Conservation (phyloP, 1,140 invertebrate genomes). For the Drosophila lini region DNA sequence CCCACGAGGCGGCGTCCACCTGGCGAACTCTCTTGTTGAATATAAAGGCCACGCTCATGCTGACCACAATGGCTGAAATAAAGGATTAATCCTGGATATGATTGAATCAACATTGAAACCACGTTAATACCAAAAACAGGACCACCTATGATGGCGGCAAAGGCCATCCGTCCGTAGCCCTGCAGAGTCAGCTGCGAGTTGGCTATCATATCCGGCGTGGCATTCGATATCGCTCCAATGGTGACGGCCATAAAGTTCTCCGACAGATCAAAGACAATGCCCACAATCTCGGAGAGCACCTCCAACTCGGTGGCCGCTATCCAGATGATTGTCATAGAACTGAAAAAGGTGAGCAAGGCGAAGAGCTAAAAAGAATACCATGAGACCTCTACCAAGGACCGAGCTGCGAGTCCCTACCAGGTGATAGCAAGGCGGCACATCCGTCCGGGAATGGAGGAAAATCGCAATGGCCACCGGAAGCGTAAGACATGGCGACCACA, state of each 20-base stretch:
- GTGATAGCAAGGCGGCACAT: constrained; percentile 53
- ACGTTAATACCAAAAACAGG: constrained; percentile 46
- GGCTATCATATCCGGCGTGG: constrained; percentile 42
- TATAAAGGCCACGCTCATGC: constrained; percentile 38
- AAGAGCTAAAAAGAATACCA: constrained; percentile 30
- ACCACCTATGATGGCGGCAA: constrained; percentile 46
- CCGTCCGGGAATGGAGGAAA: constrained; percentile 46
- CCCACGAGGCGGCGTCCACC: constrained; percentile 13
- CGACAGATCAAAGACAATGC: constrained; percentile 34
- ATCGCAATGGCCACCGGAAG: constrained; percentile 44
- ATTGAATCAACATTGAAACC: neutral
- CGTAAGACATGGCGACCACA: constrained; percentile 38
- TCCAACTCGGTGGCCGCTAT: constrained; percentile 50
- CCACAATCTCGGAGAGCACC: constrained; percentile 39
- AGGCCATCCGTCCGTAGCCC: constrained; percentile 66
- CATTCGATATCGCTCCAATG: constrained; percentile 30
- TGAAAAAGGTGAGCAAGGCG: constrained; percentile 16
- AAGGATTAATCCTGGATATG: too few species aligned
- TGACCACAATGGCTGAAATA: constrained; percentile 34
- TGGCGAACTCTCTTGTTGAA: constrained; percentile 33
- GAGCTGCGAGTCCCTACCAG: constrained; percentile 12
- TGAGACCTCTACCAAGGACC: neutral
- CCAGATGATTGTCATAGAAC: constrained; percentile 38
- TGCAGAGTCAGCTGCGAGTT: constrained; percentile 44
- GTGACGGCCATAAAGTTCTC: constrained; percentile 49